These are phyloP conservation scores for Apoda limacodes DNA, from an alignment of 2,888 invertebrate genomes.

Conservation along the genomic window DNA sequence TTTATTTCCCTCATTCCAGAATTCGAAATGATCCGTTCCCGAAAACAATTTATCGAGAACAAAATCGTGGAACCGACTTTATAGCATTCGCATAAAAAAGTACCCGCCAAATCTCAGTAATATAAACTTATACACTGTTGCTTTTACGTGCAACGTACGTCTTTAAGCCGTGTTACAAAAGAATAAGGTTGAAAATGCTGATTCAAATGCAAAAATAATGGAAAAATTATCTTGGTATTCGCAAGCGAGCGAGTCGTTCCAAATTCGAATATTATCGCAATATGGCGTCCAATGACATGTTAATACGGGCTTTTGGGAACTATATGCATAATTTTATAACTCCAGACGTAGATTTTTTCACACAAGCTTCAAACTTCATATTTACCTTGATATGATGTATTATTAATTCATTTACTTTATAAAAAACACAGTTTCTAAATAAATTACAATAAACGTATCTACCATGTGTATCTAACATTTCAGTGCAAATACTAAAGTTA, in stretches of 20 bases:
- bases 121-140: constrained; percentile 28
- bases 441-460: constrained; percentile 32
- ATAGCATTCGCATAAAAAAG: constrained; percentile 42
- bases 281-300: constrained; percentile 64
- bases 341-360: constrained; percentile 27
- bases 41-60: constrained; percentile 41
- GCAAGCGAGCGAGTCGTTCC: constrained; percentile 32
- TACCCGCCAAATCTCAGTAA: constrained; percentile 34
- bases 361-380: too few species aligned
- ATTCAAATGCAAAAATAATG: constrained; percentile 2
- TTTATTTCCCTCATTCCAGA: constrained; percentile 40
- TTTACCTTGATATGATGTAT: too few species aligned
- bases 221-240: too few species aligned
- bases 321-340: constrained; percentile 63
- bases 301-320: constrained; percentile 49
- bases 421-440: constrained; percentile 24
- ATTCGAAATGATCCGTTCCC: constrained; percentile 44
- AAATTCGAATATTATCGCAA: constrained; percentile 58
- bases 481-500: too few species aligned
- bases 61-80: constrained; percentile 37
- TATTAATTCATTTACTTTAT: too few species aligned
- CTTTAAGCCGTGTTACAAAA: constrained; percentile 6
- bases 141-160: constrained; percentile 1
- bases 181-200: constrained; percentile 25
- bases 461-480: too few species aligned